Conservation (phyloP, 2,797 vertebrate genomes). For the Helicolenus hilgendorfi region DNA sequence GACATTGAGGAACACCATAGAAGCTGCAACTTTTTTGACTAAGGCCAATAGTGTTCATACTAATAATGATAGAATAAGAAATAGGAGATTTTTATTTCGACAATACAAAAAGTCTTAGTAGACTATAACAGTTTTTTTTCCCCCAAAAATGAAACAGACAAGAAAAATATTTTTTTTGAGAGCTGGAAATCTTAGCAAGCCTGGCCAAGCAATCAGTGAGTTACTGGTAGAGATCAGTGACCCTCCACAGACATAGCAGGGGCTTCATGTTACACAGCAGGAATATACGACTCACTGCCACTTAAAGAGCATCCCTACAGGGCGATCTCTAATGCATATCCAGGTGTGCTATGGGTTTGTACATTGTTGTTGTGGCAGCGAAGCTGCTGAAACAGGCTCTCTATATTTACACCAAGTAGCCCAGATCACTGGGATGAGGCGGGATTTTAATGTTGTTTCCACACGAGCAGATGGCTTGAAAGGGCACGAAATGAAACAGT, state of each 20-base stretch:
- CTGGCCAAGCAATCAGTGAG: neutral
- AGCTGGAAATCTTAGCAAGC: conserved; percentile 9
- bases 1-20: too few species aligned
- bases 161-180: neutral
- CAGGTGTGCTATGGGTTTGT: neutral
- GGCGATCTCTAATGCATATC: neutral
- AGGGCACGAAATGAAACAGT: conserved; percentile 30
- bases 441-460: conserved; percentile 29
- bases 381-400: neutral
- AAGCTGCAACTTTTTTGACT: too few species aligned
- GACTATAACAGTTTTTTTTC: neutral
- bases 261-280: neutral
- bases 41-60: neutral
- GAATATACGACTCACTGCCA: neutral
- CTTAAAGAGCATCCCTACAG: neutral
- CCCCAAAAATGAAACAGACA: neutral
- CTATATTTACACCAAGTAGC: neutral
- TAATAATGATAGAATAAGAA: neutral
- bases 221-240: conserved; percentile 7
- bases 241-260: neutral
- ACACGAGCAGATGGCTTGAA: conserved; percentile 37
- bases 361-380: neutral
- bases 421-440: conserved; percentile 2
- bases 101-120: neutral
- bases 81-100: neutral